phyloP scores from a whole-genome alignment of 2,113 vertebrate genomes.

The Kobus ellipsiprymnus region DNA sequence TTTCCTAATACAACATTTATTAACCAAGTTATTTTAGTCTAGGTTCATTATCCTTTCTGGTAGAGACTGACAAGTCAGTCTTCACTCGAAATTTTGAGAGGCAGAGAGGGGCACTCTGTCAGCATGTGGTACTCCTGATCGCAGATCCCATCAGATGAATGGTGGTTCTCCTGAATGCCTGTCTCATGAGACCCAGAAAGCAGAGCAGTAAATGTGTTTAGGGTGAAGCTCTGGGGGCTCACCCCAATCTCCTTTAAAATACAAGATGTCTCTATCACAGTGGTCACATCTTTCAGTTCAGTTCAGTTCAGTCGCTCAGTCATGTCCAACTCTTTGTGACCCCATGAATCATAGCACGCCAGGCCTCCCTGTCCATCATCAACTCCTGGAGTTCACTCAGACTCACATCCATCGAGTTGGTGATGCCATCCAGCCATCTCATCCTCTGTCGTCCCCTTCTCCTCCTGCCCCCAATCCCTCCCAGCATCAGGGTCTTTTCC shows the following conservation, averaged over 20 bases:
- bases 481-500: no score
- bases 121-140: background rate
- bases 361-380: no score
- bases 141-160: background rate
- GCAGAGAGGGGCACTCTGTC: background rate
- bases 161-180: background rate
- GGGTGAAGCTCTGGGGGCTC: background rate
- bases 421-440: no score
- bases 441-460: no score
- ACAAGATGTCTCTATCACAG: background rate
- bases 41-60: background rate
- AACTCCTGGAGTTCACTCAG: no score
- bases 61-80: background rate
- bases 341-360: no score
- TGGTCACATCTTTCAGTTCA: background rate
- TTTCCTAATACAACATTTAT: background rate
- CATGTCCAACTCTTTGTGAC: fast-evolving
- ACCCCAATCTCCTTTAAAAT: background rate
- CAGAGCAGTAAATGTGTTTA: background rate
- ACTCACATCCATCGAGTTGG: no score
- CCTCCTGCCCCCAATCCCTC: no score
- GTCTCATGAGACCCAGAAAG: background rate
- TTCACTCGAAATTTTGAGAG: background rate
- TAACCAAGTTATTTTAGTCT: background rate
- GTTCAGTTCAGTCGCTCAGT: no score